Evolutionary conservation across 2,888 invertebrate species (phyloP).

Genomic region (Euproctis similis): DNA sequence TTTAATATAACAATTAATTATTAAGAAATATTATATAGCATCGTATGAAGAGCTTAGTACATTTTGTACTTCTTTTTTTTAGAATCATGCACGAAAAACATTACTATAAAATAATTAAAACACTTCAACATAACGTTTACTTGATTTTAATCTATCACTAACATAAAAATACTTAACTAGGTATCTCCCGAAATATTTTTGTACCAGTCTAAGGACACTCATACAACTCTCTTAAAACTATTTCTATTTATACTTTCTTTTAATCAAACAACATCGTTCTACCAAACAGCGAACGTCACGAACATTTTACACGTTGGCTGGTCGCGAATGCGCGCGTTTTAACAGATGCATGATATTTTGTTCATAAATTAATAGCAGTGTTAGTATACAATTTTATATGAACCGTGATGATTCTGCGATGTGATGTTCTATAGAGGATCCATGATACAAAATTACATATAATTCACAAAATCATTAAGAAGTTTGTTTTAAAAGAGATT

Average conservation of each 20-base stretch:
- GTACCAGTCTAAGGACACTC: constrained; percentile 36
- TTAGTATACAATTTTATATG: too few relatives aligned
- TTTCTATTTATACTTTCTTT: constrained; percentile 27
- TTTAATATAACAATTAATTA: constrained; percentile 64
- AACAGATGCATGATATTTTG: constrained; percentile 10
- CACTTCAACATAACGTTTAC: constrained; percentile 39
- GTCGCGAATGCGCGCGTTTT: constrained; percentile 12
- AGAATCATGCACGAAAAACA: constrained; percentile 50
- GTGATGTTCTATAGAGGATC: too few relatives aligned
- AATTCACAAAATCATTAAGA: too few relatives aligned
- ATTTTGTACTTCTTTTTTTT: constrained; percentile 47
- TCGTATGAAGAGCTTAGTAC: constrained; percentile 50
- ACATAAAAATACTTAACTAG: constrained; percentile 32
- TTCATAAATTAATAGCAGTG: too few relatives aligned
- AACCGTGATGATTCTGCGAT: too few relatives aligned
- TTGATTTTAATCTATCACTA: constrained; percentile 20
- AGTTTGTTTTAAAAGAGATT: too few relatives aligned
- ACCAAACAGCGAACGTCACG: too few relatives aligned
- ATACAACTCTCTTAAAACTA: constrained; percentile 28
- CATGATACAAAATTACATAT: too few relatives aligned
- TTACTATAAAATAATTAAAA: constrained; percentile 47
- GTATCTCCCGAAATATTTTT: constrained; percentile 28
- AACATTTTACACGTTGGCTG: constrained; percentile 3
- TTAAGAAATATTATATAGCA: too few relatives aligned
- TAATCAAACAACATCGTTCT: constrained; percentile 31